Conservation (phyloP, 2,797 vertebrate genomes). For the Moxostoma hubbsi region DNA sequence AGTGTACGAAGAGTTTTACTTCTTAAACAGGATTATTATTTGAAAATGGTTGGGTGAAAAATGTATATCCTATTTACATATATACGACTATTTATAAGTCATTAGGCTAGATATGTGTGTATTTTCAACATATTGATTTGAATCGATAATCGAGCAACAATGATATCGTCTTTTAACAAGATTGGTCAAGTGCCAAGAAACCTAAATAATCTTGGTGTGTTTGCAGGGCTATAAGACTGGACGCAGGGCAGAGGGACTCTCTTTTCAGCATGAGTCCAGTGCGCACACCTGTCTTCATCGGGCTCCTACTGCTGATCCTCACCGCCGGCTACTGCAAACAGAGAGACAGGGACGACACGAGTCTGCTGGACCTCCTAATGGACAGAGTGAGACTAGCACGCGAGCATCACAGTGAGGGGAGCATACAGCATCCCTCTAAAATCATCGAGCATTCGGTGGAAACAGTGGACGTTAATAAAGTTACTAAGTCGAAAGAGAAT, state of each 20-base stretch:
- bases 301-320: slow-evolving; percentile 81
- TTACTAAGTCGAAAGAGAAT: slow-evolving; percentile 71
- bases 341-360: slow-evolving; percentile 67
- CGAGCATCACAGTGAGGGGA: slow-evolving; percentile 68
- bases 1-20: neutral
- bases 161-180: neutral
- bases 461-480: slow-evolving; percentile 67
- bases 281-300: slow-evolving; percentile 74
- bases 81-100: no score
- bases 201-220: slow-evolving; percentile 40
- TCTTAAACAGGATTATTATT: no score
- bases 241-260: slow-evolving; percentile 52
- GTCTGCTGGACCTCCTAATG: slow-evolving; percentile 80
- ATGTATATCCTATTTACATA: no score
- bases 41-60: no score
- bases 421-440: slow-evolving; percentile 70
- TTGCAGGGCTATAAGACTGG: slow-evolving; percentile 51
- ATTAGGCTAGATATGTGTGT: no score
- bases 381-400: slow-evolving; percentile 79
- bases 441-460: slow-evolving; percentile 71
- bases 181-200: slow-evolving; percentile 15
- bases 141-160: neutral
- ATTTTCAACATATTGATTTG: neutral
- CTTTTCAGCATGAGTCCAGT: slow-evolving; percentile 73
- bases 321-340: slow-evolving; percentile 77